A percentile compares a stretch with the other conserved stretches of the same genome.
Evolutionary conservation across 2,888 invertebrate genomes (phyloP).

Genomic region (Eristalis arbustorum): DNA sequence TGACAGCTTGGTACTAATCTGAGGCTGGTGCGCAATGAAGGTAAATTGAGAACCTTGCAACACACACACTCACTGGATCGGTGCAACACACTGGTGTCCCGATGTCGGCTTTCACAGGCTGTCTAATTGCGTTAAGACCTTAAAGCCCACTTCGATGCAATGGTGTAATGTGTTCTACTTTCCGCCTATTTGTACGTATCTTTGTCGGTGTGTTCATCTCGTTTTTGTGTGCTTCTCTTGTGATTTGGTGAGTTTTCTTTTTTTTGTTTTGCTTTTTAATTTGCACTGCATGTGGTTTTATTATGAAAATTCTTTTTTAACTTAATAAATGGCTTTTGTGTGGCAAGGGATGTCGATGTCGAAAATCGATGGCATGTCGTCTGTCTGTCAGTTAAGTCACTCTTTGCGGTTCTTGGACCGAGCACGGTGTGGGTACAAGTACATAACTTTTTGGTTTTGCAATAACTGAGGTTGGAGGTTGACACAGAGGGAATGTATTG

Average conservation of each 20-base stretch:
- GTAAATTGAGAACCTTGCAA: slow-evolving; percentile 38
- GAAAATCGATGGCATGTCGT: neutral
- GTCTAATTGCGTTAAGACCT: slow-evolving; percentile 57
- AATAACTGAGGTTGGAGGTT: neutral
- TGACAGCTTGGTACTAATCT: slow-evolving; percentile 59
- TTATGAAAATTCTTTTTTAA: slow-evolving; percentile 1
- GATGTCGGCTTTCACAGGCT: slow-evolving; percentile 50
- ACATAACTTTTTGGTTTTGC: neutral
- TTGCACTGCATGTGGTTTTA: slow-evolving; percentile 44
- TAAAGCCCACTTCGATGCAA: slow-evolving; percentile 35
- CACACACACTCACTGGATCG: slow-evolving; percentile 19
- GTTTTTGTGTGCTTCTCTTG: neutral
- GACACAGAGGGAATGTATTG: neutral
- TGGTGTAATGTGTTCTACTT: slow-evolving; percentile 50
- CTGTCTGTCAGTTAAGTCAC: neutral
- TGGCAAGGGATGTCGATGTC: slow-evolving; percentile 9
- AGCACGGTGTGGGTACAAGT: neutral
- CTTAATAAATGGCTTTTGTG: neutral
- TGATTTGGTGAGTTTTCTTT: slow-evolving; percentile 41
- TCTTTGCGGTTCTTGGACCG: slow-evolving; percentile 2
- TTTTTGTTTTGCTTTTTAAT: slow-evolving; percentile 9
- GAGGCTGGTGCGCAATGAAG: slow-evolving; percentile 1
- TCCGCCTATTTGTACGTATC: neutral
- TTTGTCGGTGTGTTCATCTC: neutral
- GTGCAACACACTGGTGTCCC: neutral